Evolutionary conservation across 2,888 invertebrate species (phyloP).

Genomic region (Lampropteryx suffumata): DNA sequence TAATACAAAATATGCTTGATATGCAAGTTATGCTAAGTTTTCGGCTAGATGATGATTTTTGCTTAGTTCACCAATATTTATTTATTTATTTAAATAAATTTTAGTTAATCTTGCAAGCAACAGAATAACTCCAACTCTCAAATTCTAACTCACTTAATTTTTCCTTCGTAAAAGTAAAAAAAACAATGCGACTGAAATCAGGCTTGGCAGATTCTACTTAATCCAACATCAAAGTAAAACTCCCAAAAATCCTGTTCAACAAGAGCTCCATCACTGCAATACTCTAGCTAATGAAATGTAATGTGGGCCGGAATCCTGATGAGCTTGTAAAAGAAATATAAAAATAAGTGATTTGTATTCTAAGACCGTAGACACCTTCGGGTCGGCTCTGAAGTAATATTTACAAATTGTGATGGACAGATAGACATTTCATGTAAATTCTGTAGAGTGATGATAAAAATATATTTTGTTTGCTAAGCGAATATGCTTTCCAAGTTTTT

Average conservation of each 20-base stretch:
- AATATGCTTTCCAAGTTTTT: background rate
- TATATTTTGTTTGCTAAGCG: constrained; percentile 7
- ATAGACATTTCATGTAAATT: constrained; percentile 34
- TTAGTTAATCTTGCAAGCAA: too few relatives aligned
- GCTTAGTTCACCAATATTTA: too few relatives aligned
- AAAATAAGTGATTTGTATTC: constrained; percentile 35
- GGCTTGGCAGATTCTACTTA: too few relatives aligned
- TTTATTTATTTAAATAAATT: too few relatives aligned
- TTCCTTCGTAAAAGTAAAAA: too few relatives aligned
- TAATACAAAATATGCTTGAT: too few relatives aligned
- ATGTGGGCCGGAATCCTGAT: constrained; percentile 38
- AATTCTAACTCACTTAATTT: too few relatives aligned
- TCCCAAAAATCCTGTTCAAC: background rate
- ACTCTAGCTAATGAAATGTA: constrained; percentile 34
- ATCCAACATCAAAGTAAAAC: too few relatives aligned
- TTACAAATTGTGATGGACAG: constrained; percentile 55
- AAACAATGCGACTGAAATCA: too few relatives aligned
- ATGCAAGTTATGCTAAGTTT: too few relatives aligned
- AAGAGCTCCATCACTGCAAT: constrained; percentile 13
- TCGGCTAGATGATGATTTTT: too few relatives aligned
- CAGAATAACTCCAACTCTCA: too few relatives aligned
- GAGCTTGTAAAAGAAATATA: constrained; percentile 30
- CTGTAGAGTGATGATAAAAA: constrained; percentile 16
- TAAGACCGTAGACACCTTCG: constrained; percentile 27
- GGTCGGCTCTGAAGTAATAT: constrained; percentile 38